These are phyloP conservation scores for Subacronicta megacephala DNA, from an alignment of 2,888 invertebrate genomes.

Conservation along the genomic window DNA sequence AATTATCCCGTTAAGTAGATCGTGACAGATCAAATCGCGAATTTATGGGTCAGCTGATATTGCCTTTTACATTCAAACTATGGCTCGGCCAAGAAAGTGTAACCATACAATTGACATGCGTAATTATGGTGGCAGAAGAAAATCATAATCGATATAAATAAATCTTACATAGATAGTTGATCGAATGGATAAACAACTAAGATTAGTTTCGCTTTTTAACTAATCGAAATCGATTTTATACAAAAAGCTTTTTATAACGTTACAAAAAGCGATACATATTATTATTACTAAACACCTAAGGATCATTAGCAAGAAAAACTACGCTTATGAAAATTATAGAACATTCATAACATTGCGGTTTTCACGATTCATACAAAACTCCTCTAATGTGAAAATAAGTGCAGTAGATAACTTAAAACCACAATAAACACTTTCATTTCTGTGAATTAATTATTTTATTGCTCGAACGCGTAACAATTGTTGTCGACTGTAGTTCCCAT, in stretches of 20 bases:
- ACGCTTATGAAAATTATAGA: conserved; percentile 23
- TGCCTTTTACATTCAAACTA: conserved; percentile 56
- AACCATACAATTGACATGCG: conserved; percentile 15
- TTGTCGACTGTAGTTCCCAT: conserved; percentile 62
- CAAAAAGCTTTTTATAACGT: not conserved
- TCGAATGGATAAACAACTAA: not conserved
- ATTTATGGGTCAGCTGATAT: conserved; percentile 82
- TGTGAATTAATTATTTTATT: conserved; percentile 59
- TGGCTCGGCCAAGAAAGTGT: conserved; percentile 66
- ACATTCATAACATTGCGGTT: conserved; percentile 23
- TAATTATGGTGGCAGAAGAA: conserved; percentile 7
- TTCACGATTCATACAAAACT: conserved; percentile 39
- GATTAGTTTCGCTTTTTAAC: not conserved
- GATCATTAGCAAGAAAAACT: conserved; percentile 10
- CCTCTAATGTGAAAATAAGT: conserved; percentile 58
- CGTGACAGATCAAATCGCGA: conserved; percentile 81
- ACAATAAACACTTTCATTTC: conserved; percentile 67
- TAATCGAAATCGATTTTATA: not conserved
- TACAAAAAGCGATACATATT: conserved; percentile 13
- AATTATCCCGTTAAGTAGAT: conserved; percentile 80
- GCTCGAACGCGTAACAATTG: conserved; percentile 47
- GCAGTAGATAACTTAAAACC: conserved; percentile 28
- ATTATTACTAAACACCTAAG: conserved; percentile 22
- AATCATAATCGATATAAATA: too few relatives aligned
- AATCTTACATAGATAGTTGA: too few relatives aligned